phyloP scores from a whole-genome alignment of 2,888 invertebrate genomes.

The Reticulitermes lucifugus region DNA sequence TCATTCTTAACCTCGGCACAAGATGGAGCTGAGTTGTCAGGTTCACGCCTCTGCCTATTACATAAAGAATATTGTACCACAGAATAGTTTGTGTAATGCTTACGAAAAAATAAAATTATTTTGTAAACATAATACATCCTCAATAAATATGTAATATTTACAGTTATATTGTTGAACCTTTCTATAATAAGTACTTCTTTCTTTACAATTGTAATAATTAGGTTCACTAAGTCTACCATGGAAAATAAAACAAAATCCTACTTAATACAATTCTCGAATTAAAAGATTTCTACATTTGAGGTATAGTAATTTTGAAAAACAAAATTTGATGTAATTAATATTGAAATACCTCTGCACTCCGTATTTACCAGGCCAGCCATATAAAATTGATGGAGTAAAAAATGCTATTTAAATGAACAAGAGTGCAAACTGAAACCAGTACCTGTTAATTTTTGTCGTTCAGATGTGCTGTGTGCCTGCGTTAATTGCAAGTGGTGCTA shows the following conservation, averaged over 20 bases:
- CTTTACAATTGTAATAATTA: constrained; percentile 1
- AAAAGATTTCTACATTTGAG: not conserved
- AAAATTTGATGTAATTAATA: constrained; percentile 14
- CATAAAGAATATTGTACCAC: too few relatives aligned
- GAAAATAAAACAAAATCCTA: not conserved
- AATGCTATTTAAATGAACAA: not conserved
- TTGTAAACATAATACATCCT: not conserved
- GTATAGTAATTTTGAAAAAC: not conserved
- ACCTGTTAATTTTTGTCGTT: not conserved
- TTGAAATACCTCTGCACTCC: not conserved
- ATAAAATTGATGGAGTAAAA: not conserved
- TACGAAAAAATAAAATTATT: not conserved
- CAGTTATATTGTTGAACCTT: not conserved
- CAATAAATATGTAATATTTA: not conserved
- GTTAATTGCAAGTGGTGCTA: not conserved
- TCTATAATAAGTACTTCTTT: not conserved
- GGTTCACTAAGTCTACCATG: not conserved
- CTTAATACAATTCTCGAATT: constrained; percentile 1
- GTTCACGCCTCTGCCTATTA: too few relatives aligned
- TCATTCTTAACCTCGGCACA: too few relatives aligned
- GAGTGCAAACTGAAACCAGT: not conserved
- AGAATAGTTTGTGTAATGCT: too few relatives aligned
- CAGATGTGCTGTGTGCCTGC: not conserved
- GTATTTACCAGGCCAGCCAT: not conserved
- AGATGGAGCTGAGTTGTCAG: too few relatives aligned